Conservation (phyloP, 2,888 invertebrate species). For the Odontomyia ornata region DNA sequence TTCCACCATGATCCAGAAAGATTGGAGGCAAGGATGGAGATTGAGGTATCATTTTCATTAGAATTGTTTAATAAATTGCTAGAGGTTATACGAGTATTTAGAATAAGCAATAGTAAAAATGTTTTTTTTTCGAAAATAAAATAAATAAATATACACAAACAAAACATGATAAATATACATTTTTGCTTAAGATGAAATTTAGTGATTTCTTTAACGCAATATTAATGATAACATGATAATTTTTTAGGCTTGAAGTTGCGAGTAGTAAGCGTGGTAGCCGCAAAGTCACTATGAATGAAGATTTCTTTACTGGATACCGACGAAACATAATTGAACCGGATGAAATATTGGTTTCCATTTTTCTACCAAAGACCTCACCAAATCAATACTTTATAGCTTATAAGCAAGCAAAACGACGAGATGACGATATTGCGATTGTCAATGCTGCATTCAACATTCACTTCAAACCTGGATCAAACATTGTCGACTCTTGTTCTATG, state of each 20-base stretch:
- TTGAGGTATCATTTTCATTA: no score
- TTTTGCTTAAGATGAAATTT: no score
- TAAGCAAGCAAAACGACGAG: constrained; percentile 90
- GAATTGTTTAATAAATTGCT: no score
- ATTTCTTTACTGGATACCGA: constrained; percentile 87
- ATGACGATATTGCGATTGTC: constrained; percentile 96
- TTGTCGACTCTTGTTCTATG: constrained; percentile 71
- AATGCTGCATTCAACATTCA: constrained; percentile 82
- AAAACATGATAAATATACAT: no score
- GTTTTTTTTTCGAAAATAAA: no score
- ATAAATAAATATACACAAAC: no score
- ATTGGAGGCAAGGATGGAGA: no score
- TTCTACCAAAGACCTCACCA: constrained; percentile 76
- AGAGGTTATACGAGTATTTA: no score
- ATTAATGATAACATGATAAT: no score
- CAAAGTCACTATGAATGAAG: constrained; percentile 74
- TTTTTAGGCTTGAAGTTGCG: constrained; percentile 67
- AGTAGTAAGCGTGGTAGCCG: constrained; percentile 69
- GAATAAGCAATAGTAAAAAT: no score
- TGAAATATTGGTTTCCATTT: constrained; percentile 81
- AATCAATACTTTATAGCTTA: constrained; percentile 83
- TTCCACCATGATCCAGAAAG: no score
- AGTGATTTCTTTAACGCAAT: no score
- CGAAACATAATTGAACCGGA: constrained; percentile 75
- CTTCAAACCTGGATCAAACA: constrained; percentile 67